Evolutionary conservation across 2,888 invertebrate genomes (phyloP).

Genomic region (Meandrusa payeni): DNA sequence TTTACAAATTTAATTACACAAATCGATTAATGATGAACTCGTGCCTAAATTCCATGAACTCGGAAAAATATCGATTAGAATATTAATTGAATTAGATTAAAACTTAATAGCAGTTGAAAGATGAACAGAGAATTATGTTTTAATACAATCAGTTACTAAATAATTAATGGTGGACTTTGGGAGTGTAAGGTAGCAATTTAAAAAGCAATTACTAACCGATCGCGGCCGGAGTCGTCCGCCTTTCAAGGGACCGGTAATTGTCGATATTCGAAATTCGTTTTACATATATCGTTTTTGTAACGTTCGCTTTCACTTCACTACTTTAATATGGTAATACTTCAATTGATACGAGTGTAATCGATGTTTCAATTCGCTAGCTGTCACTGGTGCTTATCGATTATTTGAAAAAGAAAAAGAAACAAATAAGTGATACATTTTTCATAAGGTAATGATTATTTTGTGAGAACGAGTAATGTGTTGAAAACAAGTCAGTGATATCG

Average conservation of each 20-base stretch:
- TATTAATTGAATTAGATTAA: conserved; percentile 23
- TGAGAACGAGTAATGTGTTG: too few relatives aligned
- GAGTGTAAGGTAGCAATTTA: conserved; percentile 52
- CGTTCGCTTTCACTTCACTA: conserved; percentile 48
- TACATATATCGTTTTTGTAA: conserved; percentile 58
- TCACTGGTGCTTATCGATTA: background rate
- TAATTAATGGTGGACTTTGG: conserved; percentile 15
- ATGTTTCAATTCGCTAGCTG: conserved; percentile 11
- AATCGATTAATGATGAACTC: conserved; percentile 8
- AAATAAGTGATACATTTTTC: too few relatives aligned
- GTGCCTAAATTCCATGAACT: conserved; percentile 1
- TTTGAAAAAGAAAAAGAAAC: too few relatives aligned
- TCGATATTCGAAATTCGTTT: conserved; percentile 55
- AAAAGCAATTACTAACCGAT: conserved; percentile 68
- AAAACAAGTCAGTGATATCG: too few relatives aligned
- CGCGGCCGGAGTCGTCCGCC: conserved; percentile 59
- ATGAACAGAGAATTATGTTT: conserved; percentile 4
- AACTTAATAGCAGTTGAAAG: conserved; percentile 9
- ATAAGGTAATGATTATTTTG: too few relatives aligned
- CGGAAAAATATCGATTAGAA: conserved; percentile 14
- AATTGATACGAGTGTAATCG: conserved; percentile 10
- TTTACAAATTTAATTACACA: conserved; percentile 13
- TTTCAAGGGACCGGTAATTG: conserved; percentile 69
- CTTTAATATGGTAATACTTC: conserved; percentile 11
- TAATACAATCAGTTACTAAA: conserved; percentile 18